Evolutionary conservation across 92 coral and sea anemone species (phyloP).

Genomic region (Meandrina meandrites): DNA sequence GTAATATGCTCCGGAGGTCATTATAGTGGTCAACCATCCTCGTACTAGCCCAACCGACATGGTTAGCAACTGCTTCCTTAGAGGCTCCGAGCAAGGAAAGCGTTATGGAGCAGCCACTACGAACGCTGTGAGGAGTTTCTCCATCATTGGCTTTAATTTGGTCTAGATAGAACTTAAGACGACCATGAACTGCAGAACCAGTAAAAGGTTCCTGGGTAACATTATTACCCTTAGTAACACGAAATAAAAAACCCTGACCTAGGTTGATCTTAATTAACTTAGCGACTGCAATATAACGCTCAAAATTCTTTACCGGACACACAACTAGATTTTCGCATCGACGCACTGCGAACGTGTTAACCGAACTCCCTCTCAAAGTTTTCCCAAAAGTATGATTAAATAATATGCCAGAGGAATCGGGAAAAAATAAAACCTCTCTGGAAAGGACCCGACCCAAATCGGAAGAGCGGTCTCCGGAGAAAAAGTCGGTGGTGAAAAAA

Average conservation of each 20-base stretch:
- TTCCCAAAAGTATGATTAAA: too few relatives aligned
- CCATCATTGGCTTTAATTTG: background rate
- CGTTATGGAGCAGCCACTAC: too few relatives aligned
- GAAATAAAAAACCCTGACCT: background rate
- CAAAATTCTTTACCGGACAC: too few relatives aligned
- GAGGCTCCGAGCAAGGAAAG: background rate
- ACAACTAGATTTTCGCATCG: too few relatives aligned
- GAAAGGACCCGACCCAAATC: conserved; percentile 43
- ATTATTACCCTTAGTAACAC: conserved; percentile 8
- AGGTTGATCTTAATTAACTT: too few relatives aligned
- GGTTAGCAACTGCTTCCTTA: background rate
- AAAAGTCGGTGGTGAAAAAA: too few relatives aligned
- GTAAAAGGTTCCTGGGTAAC: conserved; percentile 6
- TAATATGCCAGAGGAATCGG: conserved; percentile 3
- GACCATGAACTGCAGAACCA: conserved; percentile 10
- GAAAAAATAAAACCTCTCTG: conserved; percentile 35
- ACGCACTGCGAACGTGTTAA: too few relatives aligned
- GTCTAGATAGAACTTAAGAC: too few relatives aligned
- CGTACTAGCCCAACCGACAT: conserved; percentile 1
- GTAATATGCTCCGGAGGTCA: background rate
- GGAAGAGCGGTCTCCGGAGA: too few relatives aligned
- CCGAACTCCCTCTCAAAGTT: too few relatives aligned
- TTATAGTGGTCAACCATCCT: conserved; percentile 11
- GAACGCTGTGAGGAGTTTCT: background rate
- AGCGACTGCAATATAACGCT: too few relatives aligned